Evolutionary conservation across 2,888 invertebrate species (phyloP).

Genomic region (Branchellion lobata): DNA sequence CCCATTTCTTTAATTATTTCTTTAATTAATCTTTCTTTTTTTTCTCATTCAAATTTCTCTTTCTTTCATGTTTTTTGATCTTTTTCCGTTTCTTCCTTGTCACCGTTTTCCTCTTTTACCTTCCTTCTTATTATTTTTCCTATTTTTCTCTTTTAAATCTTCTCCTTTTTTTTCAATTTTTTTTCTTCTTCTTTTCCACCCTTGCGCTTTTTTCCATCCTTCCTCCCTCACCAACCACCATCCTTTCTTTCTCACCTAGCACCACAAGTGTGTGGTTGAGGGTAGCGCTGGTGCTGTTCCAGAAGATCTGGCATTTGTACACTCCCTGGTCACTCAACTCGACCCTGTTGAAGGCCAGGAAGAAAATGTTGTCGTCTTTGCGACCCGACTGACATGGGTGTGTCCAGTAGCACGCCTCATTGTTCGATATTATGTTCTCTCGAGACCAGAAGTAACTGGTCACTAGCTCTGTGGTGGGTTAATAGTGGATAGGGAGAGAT

Average conservation of each 20-base stretch:
- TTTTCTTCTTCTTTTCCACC: no score
- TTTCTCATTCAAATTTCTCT: no score
- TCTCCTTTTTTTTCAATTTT: no score
- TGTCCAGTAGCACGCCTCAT: background rate
- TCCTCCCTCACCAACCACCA: no score
- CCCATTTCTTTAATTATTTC: no score
- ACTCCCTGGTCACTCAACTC: background rate
- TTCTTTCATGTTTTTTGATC: no score
- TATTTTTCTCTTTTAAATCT: no score
- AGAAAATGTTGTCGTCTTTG: background rate
- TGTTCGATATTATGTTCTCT: background rate
- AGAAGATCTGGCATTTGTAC: background rate
- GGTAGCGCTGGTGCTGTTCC: background rate
- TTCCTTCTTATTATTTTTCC: no score
- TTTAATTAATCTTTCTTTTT: no score
- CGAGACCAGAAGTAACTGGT: conserved; percentile 5
- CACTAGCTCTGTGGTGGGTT: background rate
- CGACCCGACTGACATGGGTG: background rate
- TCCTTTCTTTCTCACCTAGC: background rate
- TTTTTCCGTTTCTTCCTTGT: no score
- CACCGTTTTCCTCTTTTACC: no score
- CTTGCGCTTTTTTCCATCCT: no score
- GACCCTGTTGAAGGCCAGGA: background rate
- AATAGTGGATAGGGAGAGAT: background rate
- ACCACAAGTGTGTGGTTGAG: conserved; percentile 6